Conservation (phyloP, 2,888 invertebrate genomes). For the Rapana venosa region DNA sequence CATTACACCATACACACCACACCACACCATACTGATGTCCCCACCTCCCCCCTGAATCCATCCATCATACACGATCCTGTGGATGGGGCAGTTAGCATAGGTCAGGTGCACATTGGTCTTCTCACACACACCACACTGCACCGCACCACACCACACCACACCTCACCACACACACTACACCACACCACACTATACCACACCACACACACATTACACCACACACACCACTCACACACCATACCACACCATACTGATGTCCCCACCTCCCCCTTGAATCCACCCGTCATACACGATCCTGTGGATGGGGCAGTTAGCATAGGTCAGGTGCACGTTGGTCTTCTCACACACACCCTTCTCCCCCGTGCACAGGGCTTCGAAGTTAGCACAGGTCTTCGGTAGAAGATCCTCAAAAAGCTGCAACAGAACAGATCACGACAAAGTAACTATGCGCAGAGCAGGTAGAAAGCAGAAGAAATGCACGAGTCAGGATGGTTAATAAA, state of each 20-base stretch:
- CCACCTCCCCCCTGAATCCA: slow-evolving; percentile 86
- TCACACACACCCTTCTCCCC: slow-evolving; percentile 75
- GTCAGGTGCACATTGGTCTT: slow-evolving; percentile 68
- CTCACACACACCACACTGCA: neutral
- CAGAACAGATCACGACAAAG: neutral
- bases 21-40: neutral
- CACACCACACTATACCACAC: no score
- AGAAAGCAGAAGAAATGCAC: neutral
- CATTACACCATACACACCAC: no score
- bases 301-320: slow-evolving; percentile 81
- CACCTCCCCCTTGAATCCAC: slow-evolving; percentile 86
- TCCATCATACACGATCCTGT: slow-evolving; percentile 84
- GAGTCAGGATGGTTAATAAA: neutral
- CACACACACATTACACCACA: no score
- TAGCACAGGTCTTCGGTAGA: slow-evolving; percentile 93
- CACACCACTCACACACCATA: no score
- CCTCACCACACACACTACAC: no score
- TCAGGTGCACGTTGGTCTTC: slow-evolving; percentile 67
- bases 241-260: neutral
- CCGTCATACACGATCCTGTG: slow-evolving; percentile 85
- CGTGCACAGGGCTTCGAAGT: slow-evolving; percentile 80
- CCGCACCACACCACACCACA: no score
- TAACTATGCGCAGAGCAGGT: neutral
- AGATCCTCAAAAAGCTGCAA: slow-evolving; percentile 79
- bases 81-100: slow-evolving; percentile 82